phyloP scores from a whole-genome alignment of 2,797 vertebrate species.

The Cossypha niveicapilla region DNA sequence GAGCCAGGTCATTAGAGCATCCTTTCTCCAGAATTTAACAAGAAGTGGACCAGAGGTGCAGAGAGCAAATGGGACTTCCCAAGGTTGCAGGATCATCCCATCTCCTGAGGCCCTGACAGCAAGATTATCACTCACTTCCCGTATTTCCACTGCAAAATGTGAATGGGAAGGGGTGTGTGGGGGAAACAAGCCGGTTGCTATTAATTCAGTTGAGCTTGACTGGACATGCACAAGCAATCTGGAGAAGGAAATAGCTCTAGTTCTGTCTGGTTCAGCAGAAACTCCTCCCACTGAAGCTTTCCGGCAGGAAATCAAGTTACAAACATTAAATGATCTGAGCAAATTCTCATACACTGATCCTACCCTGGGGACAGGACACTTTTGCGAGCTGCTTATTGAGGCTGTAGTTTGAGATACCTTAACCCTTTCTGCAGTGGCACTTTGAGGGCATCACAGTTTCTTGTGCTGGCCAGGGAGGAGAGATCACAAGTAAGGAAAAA shows the following conservation, averaged over 20 bases:
- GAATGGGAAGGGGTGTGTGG: constrained; percentile 57
- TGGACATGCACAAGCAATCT: constrained; percentile 60
- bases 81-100: background rate
- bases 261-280: constrained; percentile 61
- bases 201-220: constrained; percentile 58
- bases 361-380: constrained; percentile 63
- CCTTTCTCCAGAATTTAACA: background rate
- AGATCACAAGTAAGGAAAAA: background rate
- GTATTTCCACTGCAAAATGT: background rate
- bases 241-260: constrained; percentile 61
- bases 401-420: constrained; percentile 24
- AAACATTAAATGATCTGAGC: constrained; percentile 64
- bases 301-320: constrained; percentile 66
- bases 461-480: background rate
- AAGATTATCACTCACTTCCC: background rate
- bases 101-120: background rate
- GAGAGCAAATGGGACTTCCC: background rate
- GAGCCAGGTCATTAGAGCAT: background rate
- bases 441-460: background rate
- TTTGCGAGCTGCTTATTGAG: background rate
- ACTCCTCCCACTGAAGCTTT: constrained; percentile 63
- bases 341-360: constrained; percentile 66
- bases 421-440: constrained; percentile 37
- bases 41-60: background rate
- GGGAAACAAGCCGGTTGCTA: constrained; percentile 9